phyloP scores from a whole-genome alignment of 1,140 invertebrate genomes.

The Drosophila kurseongensis region DNA sequence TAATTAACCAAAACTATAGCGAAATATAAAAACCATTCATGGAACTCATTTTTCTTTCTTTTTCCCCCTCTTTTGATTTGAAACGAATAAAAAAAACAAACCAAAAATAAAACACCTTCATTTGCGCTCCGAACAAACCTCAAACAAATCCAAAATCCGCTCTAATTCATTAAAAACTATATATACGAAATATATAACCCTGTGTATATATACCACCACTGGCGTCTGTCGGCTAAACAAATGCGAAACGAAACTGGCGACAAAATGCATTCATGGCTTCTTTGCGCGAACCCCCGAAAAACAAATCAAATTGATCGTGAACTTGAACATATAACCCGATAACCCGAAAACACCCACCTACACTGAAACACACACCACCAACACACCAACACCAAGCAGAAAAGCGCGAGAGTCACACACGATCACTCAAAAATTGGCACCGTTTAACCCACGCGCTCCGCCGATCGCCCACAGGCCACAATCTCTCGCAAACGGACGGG shows the following conservation, averaged over 20 bases:
- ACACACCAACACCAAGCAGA: slow-evolving; percentile 66
- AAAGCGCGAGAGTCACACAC: slow-evolving; percentile 84
- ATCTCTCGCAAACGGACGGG: slow-evolving; percentile 94
- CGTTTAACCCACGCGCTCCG: slow-evolving; percentile 85
- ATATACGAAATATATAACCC: slow-evolving; percentile 35
- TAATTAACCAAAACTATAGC: slow-evolving; percentile 41
- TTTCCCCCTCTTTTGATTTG: slow-evolving; percentile 70
- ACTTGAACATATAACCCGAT: slow-evolving; percentile 25
- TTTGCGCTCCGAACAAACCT: slow-evolving; percentile 48
- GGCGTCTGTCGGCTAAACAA: slow-evolving; percentile 71
- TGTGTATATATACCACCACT: slow-evolving; percentile 41
- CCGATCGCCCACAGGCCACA: slow-evolving; percentile 90
- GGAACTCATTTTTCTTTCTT: slow-evolving; percentile 74
- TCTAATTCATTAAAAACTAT: slow-evolving; percentile 48
- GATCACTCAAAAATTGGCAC: slow-evolving; percentile 85
- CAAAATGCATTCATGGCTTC: slow-evolving; percentile 83
- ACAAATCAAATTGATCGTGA: slow-evolving; percentile 33
- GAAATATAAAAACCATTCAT: slow-evolving; percentile 57
- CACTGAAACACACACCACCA: slow-evolving; percentile 29
- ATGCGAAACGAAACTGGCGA: slow-evolving; percentile 69
- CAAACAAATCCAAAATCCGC: slow-evolving; percentile 43
- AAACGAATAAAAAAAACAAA: slow-evolving; percentile 30
- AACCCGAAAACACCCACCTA: slow-evolving; percentile 37
- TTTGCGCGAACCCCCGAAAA: slow-evolving; percentile 55
- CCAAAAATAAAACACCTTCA: slow-evolving; percentile 52